Evolutionary conservation across 1,140 invertebrate species (phyloP), one percentile per base, ranked within the genome.

Genomic region (Drosophila repletoides): DNA sequence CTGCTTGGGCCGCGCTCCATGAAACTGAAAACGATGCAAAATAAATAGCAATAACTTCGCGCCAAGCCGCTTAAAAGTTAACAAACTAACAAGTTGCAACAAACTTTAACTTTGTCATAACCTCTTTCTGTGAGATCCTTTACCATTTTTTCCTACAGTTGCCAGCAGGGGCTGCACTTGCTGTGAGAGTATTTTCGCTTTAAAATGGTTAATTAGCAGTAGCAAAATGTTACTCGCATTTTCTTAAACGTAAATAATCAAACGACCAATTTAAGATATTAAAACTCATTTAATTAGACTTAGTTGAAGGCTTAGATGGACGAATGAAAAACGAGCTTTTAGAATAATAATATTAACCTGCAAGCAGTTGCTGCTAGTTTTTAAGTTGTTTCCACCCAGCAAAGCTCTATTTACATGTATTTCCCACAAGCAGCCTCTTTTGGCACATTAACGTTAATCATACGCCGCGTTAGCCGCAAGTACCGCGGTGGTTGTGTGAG

Each of bases 91-190:
- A 61, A 48, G 34, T 72, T 61, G 43, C 69, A 59, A 45, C 72
- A 83, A 81, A 81, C 77, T 83, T 83, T 12, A 76, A 83, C 77
- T 83, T 83, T 81, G 52, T 69, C 76, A 69, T 83, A 81, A 72
- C 68, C 72, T 68, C 67, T 29, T 67, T 79, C 61, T 65, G 63
- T 56, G 43, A 75, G 45, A 26, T 63, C 26, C 34, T 41, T 55
- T 41, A 29, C 59, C 46, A 63, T 68, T 75, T 71, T 58, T 46
- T 26, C 49, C n/a, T n/a, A 15, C 26, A 22, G 9, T 7, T 24
- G 9, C 40, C n/a, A 6, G 2, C 12, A 5, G 17, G 14, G 22
- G 29, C 14, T 66, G 14, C 15, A 29, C n/a, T 38, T 56, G 29
- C 17, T 7, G 10, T 29, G 19, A 31, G 14, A 10, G 26, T 22